These are phyloP conservation scores for Coregonus sp. DNA, from an alignment of 2,797 vertebrate species.

Conservation along the genomic window DNA sequence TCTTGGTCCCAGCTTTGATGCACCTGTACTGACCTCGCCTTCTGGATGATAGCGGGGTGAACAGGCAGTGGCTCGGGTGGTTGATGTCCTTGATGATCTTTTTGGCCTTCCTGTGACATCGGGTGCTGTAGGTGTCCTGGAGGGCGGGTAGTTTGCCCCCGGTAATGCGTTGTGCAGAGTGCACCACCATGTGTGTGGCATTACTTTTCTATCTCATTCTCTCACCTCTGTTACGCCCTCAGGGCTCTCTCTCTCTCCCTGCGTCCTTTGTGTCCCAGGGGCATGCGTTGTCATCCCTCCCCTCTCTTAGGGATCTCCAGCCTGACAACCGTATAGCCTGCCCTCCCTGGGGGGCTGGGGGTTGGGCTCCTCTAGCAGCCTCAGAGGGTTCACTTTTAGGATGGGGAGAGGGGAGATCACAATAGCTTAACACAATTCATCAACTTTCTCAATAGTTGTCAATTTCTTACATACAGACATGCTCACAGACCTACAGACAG, in stretches of 20 bases:
- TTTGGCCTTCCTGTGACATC: no score
- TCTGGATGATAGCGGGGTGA: no score
- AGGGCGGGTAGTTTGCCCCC: no score
- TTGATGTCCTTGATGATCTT: no score
- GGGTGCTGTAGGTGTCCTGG: no score
- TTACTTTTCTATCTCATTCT: constrained; percentile 27
- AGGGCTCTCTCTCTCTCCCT: constrained; percentile 33
- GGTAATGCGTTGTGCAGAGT: no score
- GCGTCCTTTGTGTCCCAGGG: constrained; percentile 32
- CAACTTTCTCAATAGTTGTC: no score
- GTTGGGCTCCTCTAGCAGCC: background rate
- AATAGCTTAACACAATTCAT: background rate
- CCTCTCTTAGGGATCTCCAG: constrained; percentile 60
- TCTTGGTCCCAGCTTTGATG: no score
- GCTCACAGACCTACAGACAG: background rate
- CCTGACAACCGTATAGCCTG: constrained; percentile 63
- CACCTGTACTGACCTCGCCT: no score
- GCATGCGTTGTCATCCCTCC: constrained; percentile 56
- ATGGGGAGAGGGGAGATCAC: background rate
- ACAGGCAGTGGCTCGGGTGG: no score
- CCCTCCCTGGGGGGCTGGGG: constrained; percentile 42
- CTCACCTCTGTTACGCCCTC: constrained; percentile 34
- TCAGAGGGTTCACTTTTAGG: background rate
- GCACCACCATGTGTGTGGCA: constrained; percentile 1
- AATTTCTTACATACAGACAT: background rate